Percentiles rank a stretch among this genome's conserved stretches.
Evolutionary conservation across 2,888 invertebrate genomes (phyloP).

Genomic region (Microplitis deprimator): DNA sequence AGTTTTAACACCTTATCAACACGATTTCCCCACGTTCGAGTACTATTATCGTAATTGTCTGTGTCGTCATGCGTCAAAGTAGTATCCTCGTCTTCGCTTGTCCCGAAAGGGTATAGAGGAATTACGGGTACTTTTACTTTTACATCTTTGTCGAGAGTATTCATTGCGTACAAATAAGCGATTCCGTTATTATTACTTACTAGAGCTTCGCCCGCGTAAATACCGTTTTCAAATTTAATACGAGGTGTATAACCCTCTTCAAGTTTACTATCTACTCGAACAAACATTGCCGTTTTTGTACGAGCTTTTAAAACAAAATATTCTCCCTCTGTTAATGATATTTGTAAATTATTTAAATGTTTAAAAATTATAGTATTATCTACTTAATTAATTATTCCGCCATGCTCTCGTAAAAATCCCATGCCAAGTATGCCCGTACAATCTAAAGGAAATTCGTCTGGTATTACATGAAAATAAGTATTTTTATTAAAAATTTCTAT

Average conservation of each 20-base stretch:
- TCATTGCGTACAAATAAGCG: constrained; percentile 33
- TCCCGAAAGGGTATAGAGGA: constrained; percentile 36
- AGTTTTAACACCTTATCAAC: constrained; percentile 2
- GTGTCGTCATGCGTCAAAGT: not conserved
- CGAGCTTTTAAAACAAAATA: constrained; percentile 18
- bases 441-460: constrained; percentile 30
- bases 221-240: constrained; percentile 2
- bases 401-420: constrained; percentile 19
- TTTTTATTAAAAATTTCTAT: not conserved
- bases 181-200: constrained; percentile 29
- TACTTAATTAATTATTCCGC: constrained; percentile 12
- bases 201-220: constrained; percentile 24
- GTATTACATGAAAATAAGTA: constrained; percentile 19
- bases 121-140: constrained; percentile 34
- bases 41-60: not conserved
- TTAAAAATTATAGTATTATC: not conserved
- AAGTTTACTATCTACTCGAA: not conserved
- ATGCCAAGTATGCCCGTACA: constrained; percentile 24
- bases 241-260: constrained; percentile 17
- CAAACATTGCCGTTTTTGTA: constrained; percentile 27
- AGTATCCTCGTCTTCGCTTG: constrained; percentile 31
- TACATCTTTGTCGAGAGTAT: constrained; percentile 26
- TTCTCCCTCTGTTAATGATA: constrained; percentile 16
- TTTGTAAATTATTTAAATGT: not conserved
- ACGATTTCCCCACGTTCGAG: constrained; percentile 42